A percentile compares a stretch with the other conserved stretches of the same genome.
phyloP scores from a whole-genome alignment of 1,140 invertebrate genomes.

The Drusus annulatus region DNA sequence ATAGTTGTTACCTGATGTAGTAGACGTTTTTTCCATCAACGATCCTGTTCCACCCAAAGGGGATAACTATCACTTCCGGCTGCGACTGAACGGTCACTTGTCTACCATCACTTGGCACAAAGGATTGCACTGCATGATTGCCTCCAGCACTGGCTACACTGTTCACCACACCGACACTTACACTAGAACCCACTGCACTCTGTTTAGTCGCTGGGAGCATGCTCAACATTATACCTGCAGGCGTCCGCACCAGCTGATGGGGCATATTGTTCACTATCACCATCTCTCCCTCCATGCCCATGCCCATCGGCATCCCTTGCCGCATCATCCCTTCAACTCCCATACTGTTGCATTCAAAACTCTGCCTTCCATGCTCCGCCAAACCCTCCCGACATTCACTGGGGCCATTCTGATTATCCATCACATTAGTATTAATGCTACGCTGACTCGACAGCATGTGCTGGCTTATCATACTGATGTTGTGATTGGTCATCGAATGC shows the following conservation, averaged over 20 bases:
- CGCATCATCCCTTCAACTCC: constrained; percentile 38
- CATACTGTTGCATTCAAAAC: constrained; percentile 2
- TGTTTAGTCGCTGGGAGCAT: constrained; percentile 63
- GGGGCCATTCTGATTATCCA: constrained; percentile 16
- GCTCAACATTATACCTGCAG: constrained; percentile 68
- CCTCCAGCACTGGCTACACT: constrained; percentile 45
- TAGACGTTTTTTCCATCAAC: constrained; percentile 66
- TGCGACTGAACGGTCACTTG: constrained; percentile 26
- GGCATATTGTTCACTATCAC: constrained; percentile 56
- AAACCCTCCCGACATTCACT: neutral
- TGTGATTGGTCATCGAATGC: constrained; percentile 70
- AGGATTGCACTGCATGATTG: constrained; percentile 38
- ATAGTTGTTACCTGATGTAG: constrained; percentile 66
- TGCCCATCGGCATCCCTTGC: constrained; percentile 16
- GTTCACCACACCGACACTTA: constrained; percentile 53
- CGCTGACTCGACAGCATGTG: constrained; percentile 58
- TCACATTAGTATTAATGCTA: neutral
- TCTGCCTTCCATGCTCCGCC: neutral
- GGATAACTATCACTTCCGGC: constrained; percentile 67
- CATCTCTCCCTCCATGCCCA: constrained; percentile 48
- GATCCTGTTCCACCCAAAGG: constrained; percentile 69
- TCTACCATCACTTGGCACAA: constrained; percentile 27
- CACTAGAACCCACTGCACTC: constrained; percentile 56
- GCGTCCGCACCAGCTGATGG: constrained; percentile 67
- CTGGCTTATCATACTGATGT: constrained; percentile 70